A percentile compares a stretch with the other conserved stretches of the same genome.
These are phyloP conservation scores for Meteorus colon DNA, from an alignment of 2,888 invertebrate species.

Conservation along the genomic window DNA sequence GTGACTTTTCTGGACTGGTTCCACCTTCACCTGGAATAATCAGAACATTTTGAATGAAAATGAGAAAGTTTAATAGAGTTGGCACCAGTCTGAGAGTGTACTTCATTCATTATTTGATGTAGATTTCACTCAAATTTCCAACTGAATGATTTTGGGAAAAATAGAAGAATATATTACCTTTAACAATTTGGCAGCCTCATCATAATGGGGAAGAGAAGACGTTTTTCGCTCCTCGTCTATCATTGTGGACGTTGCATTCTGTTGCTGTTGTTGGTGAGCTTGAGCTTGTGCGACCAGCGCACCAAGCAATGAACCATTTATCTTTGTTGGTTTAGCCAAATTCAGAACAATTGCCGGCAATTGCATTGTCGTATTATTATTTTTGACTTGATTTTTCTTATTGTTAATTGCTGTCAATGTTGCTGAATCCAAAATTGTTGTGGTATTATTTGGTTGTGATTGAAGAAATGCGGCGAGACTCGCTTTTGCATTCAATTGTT, in stretches of 20 bases:
- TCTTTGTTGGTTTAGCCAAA: conserved; percentile 67
- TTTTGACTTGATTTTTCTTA: conserved; percentile 70
- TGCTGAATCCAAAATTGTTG: conserved; percentile 67
- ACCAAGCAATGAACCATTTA: conserved; percentile 68
- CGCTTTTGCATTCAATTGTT: conserved; percentile 73
- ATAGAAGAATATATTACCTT: conserved; percentile 66
- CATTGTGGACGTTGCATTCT: conserved; percentile 60
- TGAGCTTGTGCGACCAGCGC: conserved; percentile 70
- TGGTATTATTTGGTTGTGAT: conserved; percentile 66
- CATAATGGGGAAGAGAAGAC: conserved; percentile 80
- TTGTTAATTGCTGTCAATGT: conserved; percentile 71
- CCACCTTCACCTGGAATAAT: conserved; percentile 65
- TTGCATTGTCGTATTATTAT: conserved; percentile 66
- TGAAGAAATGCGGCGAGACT: conserved; percentile 74
- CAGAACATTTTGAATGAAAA: neutral
- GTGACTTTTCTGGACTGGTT: conserved; percentile 71
- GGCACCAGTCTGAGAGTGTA: no score
- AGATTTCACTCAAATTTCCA: neutral
- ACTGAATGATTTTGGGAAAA: no score
- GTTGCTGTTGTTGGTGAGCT: conserved; percentile 64
- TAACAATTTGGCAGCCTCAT: conserved; percentile 80
- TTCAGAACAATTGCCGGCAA: conserved; percentile 70
- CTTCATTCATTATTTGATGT: neutral
- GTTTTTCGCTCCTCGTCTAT: conserved; percentile 72
- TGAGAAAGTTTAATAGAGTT: neutral